These are phyloP conservation scores for Passer montanus DNA, from an alignment of 2,113 vertebrate genomes.

Conservation along the genomic window DNA sequence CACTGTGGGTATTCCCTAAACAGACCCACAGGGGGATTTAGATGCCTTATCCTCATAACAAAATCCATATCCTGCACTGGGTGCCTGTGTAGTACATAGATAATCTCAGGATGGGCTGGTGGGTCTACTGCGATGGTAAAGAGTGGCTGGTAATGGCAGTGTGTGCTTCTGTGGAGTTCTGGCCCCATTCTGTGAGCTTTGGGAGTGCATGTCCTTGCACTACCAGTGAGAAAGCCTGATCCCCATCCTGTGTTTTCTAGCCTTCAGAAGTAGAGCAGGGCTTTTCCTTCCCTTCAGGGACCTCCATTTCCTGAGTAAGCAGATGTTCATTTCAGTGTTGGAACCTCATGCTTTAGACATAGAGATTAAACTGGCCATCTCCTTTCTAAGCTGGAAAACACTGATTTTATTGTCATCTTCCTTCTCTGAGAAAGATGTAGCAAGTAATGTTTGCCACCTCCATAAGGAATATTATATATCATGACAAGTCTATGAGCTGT, in stretches of 20 bases:
- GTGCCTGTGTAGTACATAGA: neutral
- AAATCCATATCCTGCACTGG: neutral
- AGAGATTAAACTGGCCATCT: neutral
- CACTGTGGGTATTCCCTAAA: neutral
- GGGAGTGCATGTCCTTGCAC: neutral
- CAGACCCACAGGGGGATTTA: neutral
- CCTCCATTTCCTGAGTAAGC: neutral
- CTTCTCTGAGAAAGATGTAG: neutral
- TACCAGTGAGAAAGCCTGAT: neutral
- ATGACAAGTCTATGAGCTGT: neutral
- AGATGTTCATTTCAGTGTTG: neutral
- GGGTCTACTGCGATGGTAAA: neutral
- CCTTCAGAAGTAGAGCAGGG: neutral
- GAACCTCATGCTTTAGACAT: neutral
- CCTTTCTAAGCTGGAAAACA: neutral
- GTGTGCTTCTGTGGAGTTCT: neutral
- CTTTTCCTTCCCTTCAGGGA: neutral
- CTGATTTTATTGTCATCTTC: neutral
- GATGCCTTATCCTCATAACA: neutral
- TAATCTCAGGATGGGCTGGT: neutral
- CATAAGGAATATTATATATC: neutral
- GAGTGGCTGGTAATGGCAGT: neutral
- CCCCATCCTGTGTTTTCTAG: neutral
- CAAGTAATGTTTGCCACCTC: neutral
- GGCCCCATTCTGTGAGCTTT: neutral